Evolutionary conservation across 2,113 vertebrate species (phyloP), one percentile per base, ranked within the genome.

Genomic region (Nesogale talazaci): DNA sequence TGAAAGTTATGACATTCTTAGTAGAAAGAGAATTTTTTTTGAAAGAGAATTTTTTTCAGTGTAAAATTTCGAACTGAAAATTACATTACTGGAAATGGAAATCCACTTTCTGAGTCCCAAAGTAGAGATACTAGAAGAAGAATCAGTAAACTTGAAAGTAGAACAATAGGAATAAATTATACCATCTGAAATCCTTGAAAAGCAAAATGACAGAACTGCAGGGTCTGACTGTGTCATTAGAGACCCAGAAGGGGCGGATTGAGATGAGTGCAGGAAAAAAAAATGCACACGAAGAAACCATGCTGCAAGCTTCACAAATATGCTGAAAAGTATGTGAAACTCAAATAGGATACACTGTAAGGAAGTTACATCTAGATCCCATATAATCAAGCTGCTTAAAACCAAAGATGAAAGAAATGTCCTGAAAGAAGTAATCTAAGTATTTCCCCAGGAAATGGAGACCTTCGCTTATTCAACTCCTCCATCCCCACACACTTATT

Each of bases 1-100:
- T 57, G 57, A 72, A 81, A 84, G 46, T 52, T 63, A 12, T 31
- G 12, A 80, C 67, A 8, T 79, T 82, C 40, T 92, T 34, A 75
- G 36, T 4, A 77, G 67, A 93, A 86, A 52, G 16, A 83, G 42
- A 36, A 84, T 7, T 31, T 70, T 25, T 19, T 3, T 19, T n/a
- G n/a, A n/a, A n/a, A n/a, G n/a, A n/a, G n/a, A n/a, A n/a, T n/a
- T 19, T 25, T 20, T 29, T 25, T 0, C 52, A 56, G 29, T n/a
- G 86, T 19, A 57, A 79, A 23, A 31, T 79, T 83, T 84, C 75
- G 29, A 94, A 83, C 25, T 76, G 34, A 84, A 65, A 89, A 90
- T 23, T 70, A 23, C 1, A 52, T 2, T 81, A 76, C 56, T 14
- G 56, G 83, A 94, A 88, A 86, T 86, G 59, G 86, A 88, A 82